These are phyloP conservation scores for Antidorcas marsupialis DNA, from an alignment of 2,113 vertebrate genomes.

Conservation along the genomic window DNA sequence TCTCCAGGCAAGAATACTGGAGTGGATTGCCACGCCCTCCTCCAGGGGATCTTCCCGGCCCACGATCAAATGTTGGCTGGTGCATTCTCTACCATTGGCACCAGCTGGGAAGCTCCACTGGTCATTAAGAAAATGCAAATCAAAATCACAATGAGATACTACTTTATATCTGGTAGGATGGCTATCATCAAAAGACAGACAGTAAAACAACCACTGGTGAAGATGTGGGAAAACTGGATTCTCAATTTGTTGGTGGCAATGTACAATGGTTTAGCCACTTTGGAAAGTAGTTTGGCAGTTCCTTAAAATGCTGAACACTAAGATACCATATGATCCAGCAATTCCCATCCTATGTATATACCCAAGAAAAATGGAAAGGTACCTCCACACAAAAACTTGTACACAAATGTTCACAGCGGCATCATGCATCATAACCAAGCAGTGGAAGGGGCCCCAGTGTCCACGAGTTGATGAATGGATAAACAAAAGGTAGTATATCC, in stretches of 20 bases:
- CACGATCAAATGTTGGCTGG: background rate
- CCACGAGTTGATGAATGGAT: background rate
- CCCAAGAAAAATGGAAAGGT: background rate
- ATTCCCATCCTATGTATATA: background rate
- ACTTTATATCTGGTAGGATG: background rate
- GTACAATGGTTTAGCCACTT: background rate
- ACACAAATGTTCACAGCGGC: background rate
- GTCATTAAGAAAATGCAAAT: background rate
- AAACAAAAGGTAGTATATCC: background rate
- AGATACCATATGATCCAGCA: background rate
- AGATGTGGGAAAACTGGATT: background rate
- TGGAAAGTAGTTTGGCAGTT: background rate
- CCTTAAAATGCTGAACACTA: background rate
- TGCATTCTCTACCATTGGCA: background rate
- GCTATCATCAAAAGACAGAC: background rate
- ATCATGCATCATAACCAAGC: background rate
- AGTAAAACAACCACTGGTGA: background rate
- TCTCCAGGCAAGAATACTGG: background rate
- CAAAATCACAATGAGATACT: background rate
- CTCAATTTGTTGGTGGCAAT: background rate
- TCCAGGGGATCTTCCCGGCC: background rate
- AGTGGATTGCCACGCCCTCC: background rate
- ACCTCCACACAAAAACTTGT: background rate
- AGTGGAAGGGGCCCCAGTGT: background rate
- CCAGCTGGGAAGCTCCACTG: background rate